Evolutionary conservation across 1,140 invertebrate genomes (phyloP), one percentile per base, ranked within the genome.

Genomic region (Drosophila jambulina): DNA sequence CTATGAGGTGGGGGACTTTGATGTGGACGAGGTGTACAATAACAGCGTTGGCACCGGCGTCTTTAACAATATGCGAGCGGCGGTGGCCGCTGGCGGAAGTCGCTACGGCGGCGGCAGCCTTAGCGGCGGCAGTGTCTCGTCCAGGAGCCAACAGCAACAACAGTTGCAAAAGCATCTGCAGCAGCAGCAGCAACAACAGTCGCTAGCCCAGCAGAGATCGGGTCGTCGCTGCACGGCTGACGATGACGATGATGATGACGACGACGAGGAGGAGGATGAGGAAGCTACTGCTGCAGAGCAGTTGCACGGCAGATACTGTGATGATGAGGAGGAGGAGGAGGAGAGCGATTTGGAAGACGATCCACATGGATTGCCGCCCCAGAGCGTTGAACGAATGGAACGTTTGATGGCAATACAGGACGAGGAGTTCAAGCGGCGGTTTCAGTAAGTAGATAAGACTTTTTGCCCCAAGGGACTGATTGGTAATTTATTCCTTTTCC

Each of bases 221-320:
- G 58, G 62, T 21, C 67, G 75, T 25, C 86, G 87, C 19, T 82
- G 82, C 58, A 70, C 62, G 19, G 87, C 82, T 27, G 96, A 62
- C 95, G 95, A 17, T 95, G 95, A n/a, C 95, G 95, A n/a, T 95
- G 95, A n/a, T 95, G 95, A n/a, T 93, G 78, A 96, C 84, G 95
- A 95, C 25, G 78, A 96, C n/a, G 96, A 96, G 5, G 84, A 86
- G 38, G 82, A 86, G 46, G 82, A 80, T 58, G 67, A 79, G 17
- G 77, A 88, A 68, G 82, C 70, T 56, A 86, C 75, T 42, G 84
- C 81, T 61, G 82, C 70, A 56, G 70, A 91, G 29, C 86, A 90
- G 60, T 63, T 82, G 57, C 83, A 91, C 34, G 82, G 78, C 78
- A 87, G 78, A 69, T 78, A 83, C 70, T 91, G 87, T 87, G 87